Base-by-base conservation (phyloP, 2,113 vertebrate species). In the Colaptes auratus region DNA sequence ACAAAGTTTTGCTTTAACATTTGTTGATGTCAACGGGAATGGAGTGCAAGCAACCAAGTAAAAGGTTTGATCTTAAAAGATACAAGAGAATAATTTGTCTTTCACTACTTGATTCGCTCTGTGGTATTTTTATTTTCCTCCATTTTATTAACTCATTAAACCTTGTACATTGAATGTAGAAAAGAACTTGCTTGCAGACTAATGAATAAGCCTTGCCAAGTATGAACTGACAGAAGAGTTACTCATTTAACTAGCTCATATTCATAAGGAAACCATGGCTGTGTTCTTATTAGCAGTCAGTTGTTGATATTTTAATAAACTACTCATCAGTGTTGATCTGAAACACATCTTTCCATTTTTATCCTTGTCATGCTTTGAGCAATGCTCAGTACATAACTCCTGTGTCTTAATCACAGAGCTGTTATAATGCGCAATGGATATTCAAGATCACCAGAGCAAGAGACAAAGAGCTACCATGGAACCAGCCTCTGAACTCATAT, bases 251-350 rank as follows among this genome's bases (percentile, higher is more conserved):
- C 86, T 82, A 71, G 35, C 86, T 91, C 55, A 73, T 85, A 89
- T 73, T 91, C 71, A 89, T 87, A 87, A 87, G 66, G 31, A 94
- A 95, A 91, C 10, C 53, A 74, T 27, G 52, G 19, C 12, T 60
- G 4, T 86, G 65, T 60, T 77, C 93, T 91, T 94, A 90, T 67
- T 90, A 95, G 56, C 56, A 71, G 72, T 55, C 48, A 67, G 76
- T 86, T 93, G 59, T 88, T 93, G 86, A 86, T 96, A 70, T 69
- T 95, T 90, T 90, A 91, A 71, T 83, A 91, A 90, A 88, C n/a
- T 80, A 88, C 77, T 96, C 92, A 94, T 90, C 82, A 83, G 35
- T 65, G 67, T 88, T 77, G 69, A 86, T 95, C 63, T 77, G 86
- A 93, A 93, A 88, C 69, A 88, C 20, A 53, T 86, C 48, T 88